phyloP scores from a whole-genome alignment of 2,888 invertebrate species.

The Vesta saturnalis region DNA sequence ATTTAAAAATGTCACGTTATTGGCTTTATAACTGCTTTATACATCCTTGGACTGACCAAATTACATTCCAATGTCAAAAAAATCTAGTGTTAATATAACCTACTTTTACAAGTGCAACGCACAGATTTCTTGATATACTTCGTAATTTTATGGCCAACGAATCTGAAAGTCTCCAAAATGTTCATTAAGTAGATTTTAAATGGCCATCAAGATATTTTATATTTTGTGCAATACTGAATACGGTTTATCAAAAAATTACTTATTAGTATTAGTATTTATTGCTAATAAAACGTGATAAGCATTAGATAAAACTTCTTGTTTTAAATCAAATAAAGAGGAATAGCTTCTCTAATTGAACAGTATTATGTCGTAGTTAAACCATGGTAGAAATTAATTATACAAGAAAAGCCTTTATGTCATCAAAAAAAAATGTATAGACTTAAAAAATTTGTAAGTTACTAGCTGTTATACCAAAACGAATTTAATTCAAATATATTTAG shows the following conservation, averaged over 20 bases:
- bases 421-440: background rate
- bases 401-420: background rate
- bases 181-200: background rate
- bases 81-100: too few relatives aligned
- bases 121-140: too few relatives aligned
- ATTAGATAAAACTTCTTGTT: background rate
- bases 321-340: background rate
- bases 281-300: conserved; percentile 12
- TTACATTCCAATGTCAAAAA: background rate
- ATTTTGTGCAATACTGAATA: conserved; percentile 1
- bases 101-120: too few relatives aligned
- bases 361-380: conserved; percentile 31
- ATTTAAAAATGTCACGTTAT: background rate
- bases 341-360: conserved; percentile 15
- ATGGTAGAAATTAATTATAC: conserved; percentile 14
- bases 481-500: conserved; percentile 19
- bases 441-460: conserved; percentile 15
- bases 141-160: too few relatives aligned
- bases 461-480: conserved; percentile 24
- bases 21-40: background rate
- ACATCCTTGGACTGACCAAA: background rate
- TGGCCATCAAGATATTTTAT: background rate
- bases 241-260: background rate
- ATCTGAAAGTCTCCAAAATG: background rate
- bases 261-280: conserved; percentile 6